Evolutionary conservation across 2,888 invertebrate species (phyloP), one percentile per base, ranked within the genome.

Genomic region (Eretmocerus hayati): DNA sequence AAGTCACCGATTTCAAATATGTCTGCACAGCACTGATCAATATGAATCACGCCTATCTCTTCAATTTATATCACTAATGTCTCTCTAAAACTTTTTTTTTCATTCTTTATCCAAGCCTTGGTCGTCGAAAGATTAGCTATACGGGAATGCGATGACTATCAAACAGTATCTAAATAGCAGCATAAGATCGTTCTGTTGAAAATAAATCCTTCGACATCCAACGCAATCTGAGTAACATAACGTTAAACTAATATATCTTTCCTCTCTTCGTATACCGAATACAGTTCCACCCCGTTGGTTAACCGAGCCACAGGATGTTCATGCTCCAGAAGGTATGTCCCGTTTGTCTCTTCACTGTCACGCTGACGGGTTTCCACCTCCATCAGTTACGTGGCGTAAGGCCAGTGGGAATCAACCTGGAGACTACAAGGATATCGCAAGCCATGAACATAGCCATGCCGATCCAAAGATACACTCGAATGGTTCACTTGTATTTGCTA

Each of bases 331-430:
- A 48, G 71, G 71, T 18, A 71, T 68, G 66, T 65, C 71, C 3
- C 61, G 64, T 43, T 54, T 71, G 56, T 82, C 84, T 16, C 74
- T 94, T 36, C 86, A 90, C 66, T 94, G 94, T 68, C 87, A 88
- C 71, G 91, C 92, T 0, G 87, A 90, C 52, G 94, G 94, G 2
- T 93, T 92, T 72, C 94, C 94, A 1, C 85, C 85, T 53, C 93
- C 93, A 4, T 77, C 78, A 6, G 85, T 93, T 44, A 87, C 86
- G 9, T 94, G 94, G 93, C 86, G 86, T 59, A 88, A 90, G 71
- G 88, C 90, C 22, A 84, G 85, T 52, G 91, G 91, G 79, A 67
- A 66, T 56, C 64, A 64, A 41, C 68, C 68, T 5, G 69, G 69
- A 42, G 65, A 68, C 57, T 72, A 71, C 58, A 66, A 64, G 53